These are phyloP conservation scores for Ceuthmochares aereus DNA, from an alignment of 2,113 vertebrate genomes.

Conservation along the genomic window DNA sequence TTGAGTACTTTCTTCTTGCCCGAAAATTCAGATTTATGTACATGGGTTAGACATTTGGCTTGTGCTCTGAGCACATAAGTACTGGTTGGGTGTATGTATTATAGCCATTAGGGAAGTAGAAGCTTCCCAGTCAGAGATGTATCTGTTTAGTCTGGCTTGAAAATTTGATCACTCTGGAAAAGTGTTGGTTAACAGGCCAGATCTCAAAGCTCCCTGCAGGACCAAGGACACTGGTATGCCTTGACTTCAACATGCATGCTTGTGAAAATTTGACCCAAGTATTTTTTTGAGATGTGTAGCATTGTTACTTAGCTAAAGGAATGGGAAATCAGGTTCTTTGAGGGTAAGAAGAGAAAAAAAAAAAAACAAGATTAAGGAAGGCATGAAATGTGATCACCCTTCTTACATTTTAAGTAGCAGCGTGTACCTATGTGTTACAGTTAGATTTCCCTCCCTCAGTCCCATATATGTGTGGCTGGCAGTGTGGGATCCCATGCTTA, in stretches of 20 bases:
- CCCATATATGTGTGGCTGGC: not conserved
- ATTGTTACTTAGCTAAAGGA: not conserved
- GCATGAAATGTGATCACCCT: not conserved
- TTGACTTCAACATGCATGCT: rapidly evolving
- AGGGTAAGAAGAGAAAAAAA: not conserved
- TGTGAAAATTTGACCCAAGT: not conserved
- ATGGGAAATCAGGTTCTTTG: not conserved
- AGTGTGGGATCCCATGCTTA: not conserved
- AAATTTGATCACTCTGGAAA: not conserved
- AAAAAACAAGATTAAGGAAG: not conserved
- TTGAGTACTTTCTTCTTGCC: not conserved
- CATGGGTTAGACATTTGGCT: not conserved
- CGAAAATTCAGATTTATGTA: not conserved
- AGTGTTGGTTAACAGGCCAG: not conserved
- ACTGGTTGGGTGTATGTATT: not conserved
- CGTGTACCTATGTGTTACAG: not conserved
- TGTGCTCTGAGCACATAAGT: not conserved
- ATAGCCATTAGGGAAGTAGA: not conserved
- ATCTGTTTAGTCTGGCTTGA: not conserved
- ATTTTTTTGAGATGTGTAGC: not conserved
- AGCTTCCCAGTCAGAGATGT: not conserved
- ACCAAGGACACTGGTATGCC: not conserved
- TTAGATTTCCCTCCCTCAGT: not conserved
- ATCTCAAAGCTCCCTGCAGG: not conserved
- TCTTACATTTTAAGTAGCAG: not conserved